These are phyloP conservation scores for Deilephila porcellus DNA, from an alignment of 2,888 invertebrate species.

Conservation along the genomic window DNA sequence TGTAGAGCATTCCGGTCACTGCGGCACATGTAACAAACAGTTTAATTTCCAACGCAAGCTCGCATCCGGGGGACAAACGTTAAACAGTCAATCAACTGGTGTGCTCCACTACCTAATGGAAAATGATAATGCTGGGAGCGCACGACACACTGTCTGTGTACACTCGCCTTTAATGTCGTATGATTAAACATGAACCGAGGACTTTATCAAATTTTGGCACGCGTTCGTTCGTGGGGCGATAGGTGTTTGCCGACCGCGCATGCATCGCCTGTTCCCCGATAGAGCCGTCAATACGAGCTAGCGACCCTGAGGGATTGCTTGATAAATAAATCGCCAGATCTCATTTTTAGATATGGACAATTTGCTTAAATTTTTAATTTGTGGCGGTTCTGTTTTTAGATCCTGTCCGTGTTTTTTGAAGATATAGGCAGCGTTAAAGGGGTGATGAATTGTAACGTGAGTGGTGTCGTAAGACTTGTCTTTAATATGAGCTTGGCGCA, in stretches of 20 bases:
- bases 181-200: conserved; percentile 81
- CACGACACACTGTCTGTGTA: conserved; percentile 61
- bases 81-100: conserved; percentile 58
- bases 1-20: not conserved
- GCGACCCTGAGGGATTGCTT: conserved; percentile 77
- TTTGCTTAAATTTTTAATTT: not conserved
- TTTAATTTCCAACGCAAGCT: conserved; percentile 18
- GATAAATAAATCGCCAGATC: conserved; percentile 57
- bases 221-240: conserved; percentile 74
- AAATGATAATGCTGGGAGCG: conserved; percentile 74
- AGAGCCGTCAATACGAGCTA: conserved; percentile 77
- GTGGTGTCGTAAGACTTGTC: too few species aligned
- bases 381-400: not conserved
- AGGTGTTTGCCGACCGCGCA: conserved; percentile 77
- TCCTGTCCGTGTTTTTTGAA: too few species aligned
- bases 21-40: conserved; percentile 23
- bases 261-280: conserved; percentile 72
- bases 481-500: too few species aligned
- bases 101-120: conserved; percentile 61
- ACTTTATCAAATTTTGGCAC: conserved; percentile 83
- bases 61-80: conserved; percentile 48
- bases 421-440: not conserved
- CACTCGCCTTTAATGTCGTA: conserved; percentile 71
- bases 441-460: too few species aligned
- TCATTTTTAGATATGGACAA: conserved; percentile 25